Evolutionary conservation across 2,113 vertebrate species (phyloP).

Genomic region (Gymnogyps californianus): DNA sequence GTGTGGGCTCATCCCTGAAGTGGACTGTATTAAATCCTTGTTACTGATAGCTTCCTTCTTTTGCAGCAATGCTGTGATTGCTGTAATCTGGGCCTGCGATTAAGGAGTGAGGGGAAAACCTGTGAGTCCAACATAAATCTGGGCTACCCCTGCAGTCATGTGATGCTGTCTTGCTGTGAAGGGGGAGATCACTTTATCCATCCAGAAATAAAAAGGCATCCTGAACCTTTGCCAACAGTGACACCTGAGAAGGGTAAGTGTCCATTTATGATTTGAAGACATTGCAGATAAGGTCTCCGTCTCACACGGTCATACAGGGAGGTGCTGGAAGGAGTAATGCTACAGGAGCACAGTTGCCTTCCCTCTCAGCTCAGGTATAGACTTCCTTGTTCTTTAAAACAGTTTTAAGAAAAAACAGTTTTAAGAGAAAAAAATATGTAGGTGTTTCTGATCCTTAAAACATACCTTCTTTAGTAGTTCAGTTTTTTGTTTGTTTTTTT

Average conservation of each 20-base stretch:
- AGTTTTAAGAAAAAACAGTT: no score
- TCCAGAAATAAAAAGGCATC: slow-evolving; percentile 72
- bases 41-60: background rate
- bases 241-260: slow-evolving; percentile 79
- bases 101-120: slow-evolving; percentile 71
- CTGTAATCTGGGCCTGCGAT: slow-evolving; percentile 82
- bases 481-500: background rate
- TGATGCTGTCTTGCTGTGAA: slow-evolving; percentile 90
- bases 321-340: background rate
- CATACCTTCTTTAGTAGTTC: background rate
- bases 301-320: accelerated
- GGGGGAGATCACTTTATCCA: slow-evolving; percentile 71
- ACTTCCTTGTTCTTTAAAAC: background rate
- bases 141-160: slow-evolving; percentile 85
- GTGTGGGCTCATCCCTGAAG: background rate
- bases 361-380: background rate
- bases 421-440: background rate
- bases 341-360: background rate
- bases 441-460: background rate
- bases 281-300: background rate
- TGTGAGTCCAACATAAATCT: slow-evolving; percentile 83
- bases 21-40: accelerated
- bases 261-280: background rate
- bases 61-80: slow-evolving; percentile 90
- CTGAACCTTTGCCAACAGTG: slow-evolving; percentile 68